These are phyloP conservation scores for Myotis myotis DNA, from an alignment of 2,797 vertebrate genomes.

Conservation along the genomic window DNA sequence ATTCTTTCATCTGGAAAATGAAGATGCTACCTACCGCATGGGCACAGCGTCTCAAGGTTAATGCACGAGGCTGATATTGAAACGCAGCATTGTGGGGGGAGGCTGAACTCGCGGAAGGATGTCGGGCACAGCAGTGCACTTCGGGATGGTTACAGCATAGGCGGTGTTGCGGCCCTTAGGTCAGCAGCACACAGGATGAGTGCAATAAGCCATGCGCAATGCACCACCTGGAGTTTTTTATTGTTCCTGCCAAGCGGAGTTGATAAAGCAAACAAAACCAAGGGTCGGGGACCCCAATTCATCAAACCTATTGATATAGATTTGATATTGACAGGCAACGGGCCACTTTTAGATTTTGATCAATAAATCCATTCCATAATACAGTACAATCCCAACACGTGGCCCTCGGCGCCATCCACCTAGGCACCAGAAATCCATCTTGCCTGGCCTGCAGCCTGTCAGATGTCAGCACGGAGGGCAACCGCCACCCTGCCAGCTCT, in stretches of 20 bases:
- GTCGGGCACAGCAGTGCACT: constrained; percentile 62
- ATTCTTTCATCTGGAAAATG: constrained; percentile 77
- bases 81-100: neutral
- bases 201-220: constrained; percentile 50
- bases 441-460: constrained; percentile 71
- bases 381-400: constrained; percentile 53
- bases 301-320: constrained; percentile 63
- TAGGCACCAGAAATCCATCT: constrained; percentile 73
- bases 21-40: constrained; percentile 51
- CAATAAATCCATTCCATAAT: constrained; percentile 79
- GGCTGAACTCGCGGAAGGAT: constrained; percentile 63
- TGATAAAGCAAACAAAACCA: constrained; percentile 75
- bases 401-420: constrained; percentile 39
- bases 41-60: constrained; percentile 74
- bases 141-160: constrained; percentile 55
- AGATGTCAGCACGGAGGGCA: constrained; percentile 61
- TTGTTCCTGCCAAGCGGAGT: constrained; percentile 56
- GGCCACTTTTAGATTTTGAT: constrained; percentile 50
- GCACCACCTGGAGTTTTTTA: constrained; percentile 72
- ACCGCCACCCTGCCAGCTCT: constrained; percentile 71
- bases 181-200: constrained; percentile 64
- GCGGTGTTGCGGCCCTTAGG: constrained; percentile 51
- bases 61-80: constrained; percentile 39
- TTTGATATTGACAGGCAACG: constrained; percentile 60
- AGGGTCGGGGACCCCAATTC: constrained; percentile 53